These are phyloP conservation scores for Omphaloscelis lunosa DNA, from an alignment of 2,888 invertebrate species.

Conservation along the genomic window DNA sequence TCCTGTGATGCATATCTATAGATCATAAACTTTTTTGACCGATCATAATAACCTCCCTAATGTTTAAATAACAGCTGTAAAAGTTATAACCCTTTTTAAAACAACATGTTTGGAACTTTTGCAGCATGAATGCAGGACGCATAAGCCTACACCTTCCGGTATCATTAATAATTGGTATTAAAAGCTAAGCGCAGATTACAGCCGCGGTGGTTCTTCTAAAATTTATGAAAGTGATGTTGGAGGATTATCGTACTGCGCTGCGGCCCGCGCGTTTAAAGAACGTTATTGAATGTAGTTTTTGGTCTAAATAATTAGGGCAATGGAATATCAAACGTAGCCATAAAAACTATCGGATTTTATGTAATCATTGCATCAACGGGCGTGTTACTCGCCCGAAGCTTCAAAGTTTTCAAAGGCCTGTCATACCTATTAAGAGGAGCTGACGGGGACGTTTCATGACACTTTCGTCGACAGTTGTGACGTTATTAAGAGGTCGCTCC, in stretches of 20 bases:
- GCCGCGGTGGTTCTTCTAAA: not conserved
- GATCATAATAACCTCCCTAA: no score
- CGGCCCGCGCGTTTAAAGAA: no score
- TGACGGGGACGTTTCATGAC: not conserved
- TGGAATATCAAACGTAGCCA: not conserved
- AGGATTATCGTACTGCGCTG: not conserved
- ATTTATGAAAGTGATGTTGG: not conserved
- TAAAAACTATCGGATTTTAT: no score
- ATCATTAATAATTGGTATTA: not conserved
- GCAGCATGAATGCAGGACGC: no score
- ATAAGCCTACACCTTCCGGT: not conserved
- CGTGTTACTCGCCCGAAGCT: not conserved
- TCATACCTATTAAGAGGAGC: not conserved
- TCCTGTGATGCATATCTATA: not conserved
- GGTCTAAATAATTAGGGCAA: not conserved
- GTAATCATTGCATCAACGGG: conserved; percentile 3
- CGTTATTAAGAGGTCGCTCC: not conserved
- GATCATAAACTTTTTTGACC: no score
- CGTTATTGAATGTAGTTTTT: not conserved
- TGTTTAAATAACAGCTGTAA: no score
- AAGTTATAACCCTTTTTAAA: no score
- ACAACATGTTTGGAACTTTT: no score
- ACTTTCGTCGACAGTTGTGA: not conserved
- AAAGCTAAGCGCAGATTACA: not conserved
- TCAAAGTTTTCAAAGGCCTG: conserved; percentile 22